phyloP scores from a whole-genome alignment of 2,113 vertebrate species.

The Dryoscopus gambensis region DNA sequence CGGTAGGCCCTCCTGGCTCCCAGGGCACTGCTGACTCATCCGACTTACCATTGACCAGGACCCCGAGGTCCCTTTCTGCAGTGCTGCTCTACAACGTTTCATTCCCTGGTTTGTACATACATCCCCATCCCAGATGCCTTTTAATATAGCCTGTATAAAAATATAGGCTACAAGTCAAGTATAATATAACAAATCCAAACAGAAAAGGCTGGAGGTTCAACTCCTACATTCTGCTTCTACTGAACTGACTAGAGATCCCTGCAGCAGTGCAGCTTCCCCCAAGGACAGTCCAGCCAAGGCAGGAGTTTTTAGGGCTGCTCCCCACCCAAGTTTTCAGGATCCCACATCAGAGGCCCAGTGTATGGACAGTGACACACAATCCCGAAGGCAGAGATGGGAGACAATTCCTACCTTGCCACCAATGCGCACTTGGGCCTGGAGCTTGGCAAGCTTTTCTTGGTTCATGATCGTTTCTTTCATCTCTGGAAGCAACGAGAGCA shows the following conservation, averaged over 20 bases:
- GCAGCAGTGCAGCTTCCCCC: background rate
- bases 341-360: too few relatives aligned
- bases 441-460: conserved; percentile 94
- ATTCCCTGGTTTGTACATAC: background rate
- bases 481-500: conserved; percentile 60
- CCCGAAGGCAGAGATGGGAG: too few relatives aligned
- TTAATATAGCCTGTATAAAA: background rate
- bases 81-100: background rate
- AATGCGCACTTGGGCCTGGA: conserved; percentile 97
- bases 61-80: background rate
- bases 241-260: background rate
- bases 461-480: conserved; percentile 99
- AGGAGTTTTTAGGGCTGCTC: background rate
- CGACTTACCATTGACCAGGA: background rate
- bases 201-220: background rate
- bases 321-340: background rate
- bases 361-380: background rate
- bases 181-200: background rate
- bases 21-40: background rate
- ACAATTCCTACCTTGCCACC: conserved; percentile 88
- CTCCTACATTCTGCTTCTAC: background rate
- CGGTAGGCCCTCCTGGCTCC: background rate
- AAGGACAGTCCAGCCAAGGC: background rate
- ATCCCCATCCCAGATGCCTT: background rate
- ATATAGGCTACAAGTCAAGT: background rate